Evolutionary conservation across 2,888 invertebrate species (phyloP).

Genomic region (Thyatira batis): DNA sequence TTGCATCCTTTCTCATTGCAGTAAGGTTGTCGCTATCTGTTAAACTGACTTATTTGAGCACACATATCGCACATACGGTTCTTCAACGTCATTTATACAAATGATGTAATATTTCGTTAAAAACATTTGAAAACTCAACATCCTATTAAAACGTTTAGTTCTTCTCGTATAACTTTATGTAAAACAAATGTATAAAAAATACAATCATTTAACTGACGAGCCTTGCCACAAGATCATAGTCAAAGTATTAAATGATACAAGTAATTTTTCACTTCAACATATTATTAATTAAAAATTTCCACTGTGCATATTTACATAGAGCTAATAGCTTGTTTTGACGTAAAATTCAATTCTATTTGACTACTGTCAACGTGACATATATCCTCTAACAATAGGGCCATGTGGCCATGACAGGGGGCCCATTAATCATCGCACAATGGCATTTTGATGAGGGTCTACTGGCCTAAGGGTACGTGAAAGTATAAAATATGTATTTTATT

Average conservation of each 20-base stretch:
- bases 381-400: neutral
- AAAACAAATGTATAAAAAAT: no score
- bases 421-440: conserved; percentile 3
- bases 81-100: no score
- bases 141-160: no score
- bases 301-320: no score
- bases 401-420: neutral
- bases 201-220: no score
- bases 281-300: no score
- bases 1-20: neutral
- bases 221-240: no score
- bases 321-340: neutral
- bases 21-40: neutral
- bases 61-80: neutral
- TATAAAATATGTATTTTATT: neutral
- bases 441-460: conserved; percentile 1
- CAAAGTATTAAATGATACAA: no score
- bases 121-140: no score
- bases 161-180: no score
- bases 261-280: no score
- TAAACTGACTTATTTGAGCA: neutral
- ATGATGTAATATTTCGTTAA: no score
- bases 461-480: neutral
- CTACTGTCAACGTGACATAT: neutral
- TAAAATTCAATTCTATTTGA: neutral